Conservation (phyloP, 2,797 vertebrate species). For the Sylvilagus floridanus region DNA sequence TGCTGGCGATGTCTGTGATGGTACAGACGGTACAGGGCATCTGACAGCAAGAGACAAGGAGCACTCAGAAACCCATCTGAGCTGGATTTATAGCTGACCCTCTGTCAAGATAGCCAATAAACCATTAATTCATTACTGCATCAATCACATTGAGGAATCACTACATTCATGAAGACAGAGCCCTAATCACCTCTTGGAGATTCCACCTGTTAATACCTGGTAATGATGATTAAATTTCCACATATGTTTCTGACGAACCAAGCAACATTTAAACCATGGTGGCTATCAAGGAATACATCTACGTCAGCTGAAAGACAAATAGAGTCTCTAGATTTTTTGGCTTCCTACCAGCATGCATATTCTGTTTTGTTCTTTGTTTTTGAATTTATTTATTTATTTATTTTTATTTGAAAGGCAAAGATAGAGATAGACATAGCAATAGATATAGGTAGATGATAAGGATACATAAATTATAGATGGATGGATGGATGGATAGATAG, state of each 20-base stretch:
- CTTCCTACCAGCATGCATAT: not conserved
- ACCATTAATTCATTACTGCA: not conserved
- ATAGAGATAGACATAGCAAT: too few relatives aligned
- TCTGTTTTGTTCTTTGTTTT: too few relatives aligned
- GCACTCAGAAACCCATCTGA: not conserved
- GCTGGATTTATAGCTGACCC: not conserved
- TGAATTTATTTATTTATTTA: too few relatives aligned
- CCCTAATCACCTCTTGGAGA: not conserved
- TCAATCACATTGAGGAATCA: not conserved
- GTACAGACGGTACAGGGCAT: not conserved
- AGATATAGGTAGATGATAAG: too few relatives aligned
- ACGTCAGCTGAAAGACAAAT: not conserved
- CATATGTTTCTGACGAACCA: not conserved
- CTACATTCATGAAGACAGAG: not conserved
- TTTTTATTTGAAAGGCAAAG: too few relatives aligned
- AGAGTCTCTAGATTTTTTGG: not conserved
- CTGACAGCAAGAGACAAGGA: not conserved
- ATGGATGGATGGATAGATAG: too few relatives aligned
- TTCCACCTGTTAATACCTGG: not conserved
- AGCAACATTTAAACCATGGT: not conserved
- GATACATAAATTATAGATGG: too few relatives aligned
- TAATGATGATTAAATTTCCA: not conserved
- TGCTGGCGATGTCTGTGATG: not conserved
- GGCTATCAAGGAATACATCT: not conserved
- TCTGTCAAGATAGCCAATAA: not conserved